A percentile compares a stretch with the other conserved stretches of the same genome.
These are phyloP conservation scores for Scaptomyza pallida DNA, from an alignment of 1,140 invertebrate genomes.

Conservation along the genomic window DNA sequence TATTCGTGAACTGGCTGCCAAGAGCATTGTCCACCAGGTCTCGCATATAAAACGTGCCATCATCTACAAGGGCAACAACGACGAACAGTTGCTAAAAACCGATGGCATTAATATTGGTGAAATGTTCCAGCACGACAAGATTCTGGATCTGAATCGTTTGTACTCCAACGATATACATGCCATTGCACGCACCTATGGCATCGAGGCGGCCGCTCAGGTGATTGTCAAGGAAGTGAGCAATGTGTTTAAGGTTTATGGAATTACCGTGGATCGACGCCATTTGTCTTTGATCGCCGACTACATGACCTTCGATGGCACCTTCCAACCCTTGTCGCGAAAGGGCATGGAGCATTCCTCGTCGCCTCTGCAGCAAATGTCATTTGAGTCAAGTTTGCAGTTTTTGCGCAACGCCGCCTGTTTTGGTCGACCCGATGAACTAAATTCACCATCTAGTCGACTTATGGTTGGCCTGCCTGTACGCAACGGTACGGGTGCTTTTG, in stretches of 20 bases:
- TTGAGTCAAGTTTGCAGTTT: slow-evolving; percentile 96
- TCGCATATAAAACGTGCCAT: slow-evolving; percentile 93
- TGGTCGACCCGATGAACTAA: slow-evolving; percentile 89
- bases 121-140: slow-evolving; percentile 92
- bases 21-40: slow-evolving; percentile 92
- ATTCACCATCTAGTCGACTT: slow-evolving; percentile 94
- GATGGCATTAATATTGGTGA: slow-evolving; percentile 97
- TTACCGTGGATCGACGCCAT: slow-evolving; percentile 97
- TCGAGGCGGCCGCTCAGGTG: slow-evolving; percentile 96
- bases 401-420: slow-evolving; percentile 92
- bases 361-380: slow-evolving; percentile 98
- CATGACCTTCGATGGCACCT: slow-evolving; percentile 97
- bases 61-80: slow-evolving; percentile 87
- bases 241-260: slow-evolving; percentile 98
- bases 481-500: slow-evolving; percentile 94
- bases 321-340: slow-evolving; percentile 94
- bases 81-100: slow-evolving; percentile 91
- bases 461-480: slow-evolving; percentile 93
- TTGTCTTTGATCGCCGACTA: slow-evolving; percentile 97
- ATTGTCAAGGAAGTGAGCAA: slow-evolving; percentile 96
- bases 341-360: slow-evolving; percentile 95
- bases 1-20: slow-evolving; percentile 89
- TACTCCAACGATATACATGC: slow-evolving; percentile 98
- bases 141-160: slow-evolving; percentile 93
- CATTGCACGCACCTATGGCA: slow-evolving; percentile 95